Conservation (phyloP, 2,113 vertebrate species). For the Pluvianellus socialis region DNA sequence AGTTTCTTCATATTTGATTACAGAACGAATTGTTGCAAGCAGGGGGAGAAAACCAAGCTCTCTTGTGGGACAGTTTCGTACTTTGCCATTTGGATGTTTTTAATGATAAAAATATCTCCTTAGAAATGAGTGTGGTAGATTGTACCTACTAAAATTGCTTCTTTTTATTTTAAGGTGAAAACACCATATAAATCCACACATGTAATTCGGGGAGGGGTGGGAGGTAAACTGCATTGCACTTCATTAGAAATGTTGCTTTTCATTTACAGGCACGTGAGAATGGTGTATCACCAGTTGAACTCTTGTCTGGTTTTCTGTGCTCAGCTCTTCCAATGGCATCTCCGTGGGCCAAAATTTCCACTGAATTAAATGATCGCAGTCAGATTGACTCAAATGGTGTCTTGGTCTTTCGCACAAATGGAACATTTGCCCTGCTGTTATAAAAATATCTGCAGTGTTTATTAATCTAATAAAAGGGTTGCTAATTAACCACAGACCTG, state of each 20-base stretch:
- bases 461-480: conserved; percentile 16
- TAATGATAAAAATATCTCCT: neutral
- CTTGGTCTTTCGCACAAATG: neutral
- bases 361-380: neutral
- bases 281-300: neutral
- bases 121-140: neutral
- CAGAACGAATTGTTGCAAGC: neutral
- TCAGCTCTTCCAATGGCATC: neutral
- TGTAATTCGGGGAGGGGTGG: neutral
- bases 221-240: neutral
- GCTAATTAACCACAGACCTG: conserved; percentile 20
- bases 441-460: conserved; percentile 23
- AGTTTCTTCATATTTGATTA: neutral
- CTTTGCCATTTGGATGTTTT: neutral
- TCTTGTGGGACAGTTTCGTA: neutral
- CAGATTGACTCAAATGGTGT: neutral
- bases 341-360: neutral
- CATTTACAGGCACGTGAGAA: neutral
- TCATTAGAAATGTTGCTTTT: neutral
- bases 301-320: neutral
- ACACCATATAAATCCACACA: neutral
- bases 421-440: neutral
- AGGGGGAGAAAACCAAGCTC: neutral
- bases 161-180: neutral
- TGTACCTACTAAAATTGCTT: neutral